phyloP scores from a whole-genome alignment of 2,113 vertebrate genomes.

The Myiozetetes cayanensis region DNA sequence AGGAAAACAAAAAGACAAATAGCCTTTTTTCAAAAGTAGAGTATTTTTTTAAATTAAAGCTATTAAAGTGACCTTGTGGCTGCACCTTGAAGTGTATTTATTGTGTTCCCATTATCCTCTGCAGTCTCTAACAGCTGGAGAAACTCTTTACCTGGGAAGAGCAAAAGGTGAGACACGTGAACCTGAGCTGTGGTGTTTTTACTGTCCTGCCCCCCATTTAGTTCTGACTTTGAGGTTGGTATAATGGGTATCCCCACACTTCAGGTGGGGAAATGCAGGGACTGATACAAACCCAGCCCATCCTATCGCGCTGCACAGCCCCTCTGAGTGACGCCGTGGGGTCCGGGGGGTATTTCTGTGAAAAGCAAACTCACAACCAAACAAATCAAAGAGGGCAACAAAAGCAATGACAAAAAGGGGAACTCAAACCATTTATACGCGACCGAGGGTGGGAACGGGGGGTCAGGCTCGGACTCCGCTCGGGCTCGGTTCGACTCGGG shows the following conservation, averaged over 20 bases:
- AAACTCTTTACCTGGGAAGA: not conserved
- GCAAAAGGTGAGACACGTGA: rapidly evolving
- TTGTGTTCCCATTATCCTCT: not conserved
- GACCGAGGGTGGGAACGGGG: not conserved
- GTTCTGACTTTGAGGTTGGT: not conserved
- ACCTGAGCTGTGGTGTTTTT: too few species aligned
- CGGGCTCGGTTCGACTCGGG: not conserved
- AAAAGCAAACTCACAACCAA: not conserved
- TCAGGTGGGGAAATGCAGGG: too few species aligned
- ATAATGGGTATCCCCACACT: too few species aligned
- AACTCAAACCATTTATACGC: rapidly evolving
- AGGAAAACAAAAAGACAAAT: not conserved
- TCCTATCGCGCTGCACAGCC: rapidly evolving
- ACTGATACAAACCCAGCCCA: not conserved
- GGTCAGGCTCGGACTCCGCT: too few species aligned
- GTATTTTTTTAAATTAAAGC: not conserved
- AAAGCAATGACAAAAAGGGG: not conserved
- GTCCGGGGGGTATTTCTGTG: not conserved
- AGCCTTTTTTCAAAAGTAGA: not conserved
- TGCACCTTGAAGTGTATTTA: not conserved
- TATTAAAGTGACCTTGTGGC: not conserved
- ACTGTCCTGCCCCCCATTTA: too few species aligned
- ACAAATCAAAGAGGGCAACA: not conserved
- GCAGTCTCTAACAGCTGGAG: not conserved
- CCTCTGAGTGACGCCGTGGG: not conserved